These are phyloP conservation scores for Norana najaformis DNA, from an alignment of 2,888 invertebrate species.

Conservation along the genomic window DNA sequence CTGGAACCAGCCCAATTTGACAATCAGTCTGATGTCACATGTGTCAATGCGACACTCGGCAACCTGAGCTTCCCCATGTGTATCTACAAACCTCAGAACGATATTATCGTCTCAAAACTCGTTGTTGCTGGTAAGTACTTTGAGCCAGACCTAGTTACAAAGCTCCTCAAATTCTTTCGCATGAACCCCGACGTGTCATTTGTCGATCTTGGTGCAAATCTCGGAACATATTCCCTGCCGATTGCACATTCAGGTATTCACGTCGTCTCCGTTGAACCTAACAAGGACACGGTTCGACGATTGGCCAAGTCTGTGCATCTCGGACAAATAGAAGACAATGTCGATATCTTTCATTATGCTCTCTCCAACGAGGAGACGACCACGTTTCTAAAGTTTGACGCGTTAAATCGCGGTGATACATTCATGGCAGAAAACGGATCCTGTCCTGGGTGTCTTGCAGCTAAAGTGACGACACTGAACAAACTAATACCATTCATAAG, in stretches of 20 bases:
- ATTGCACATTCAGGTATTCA: constrained; percentile 8
- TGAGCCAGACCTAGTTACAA: background rate
- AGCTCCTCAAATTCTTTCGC: background rate
- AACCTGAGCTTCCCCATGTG: background rate
- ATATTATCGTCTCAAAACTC: background rate
- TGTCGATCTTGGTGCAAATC: background rate
- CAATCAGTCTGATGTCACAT: background rate
- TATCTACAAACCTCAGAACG: background rate
- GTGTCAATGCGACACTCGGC: background rate
- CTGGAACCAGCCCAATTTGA: background rate
- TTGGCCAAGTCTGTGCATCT: constrained; percentile 10
- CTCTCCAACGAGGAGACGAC: background rate
- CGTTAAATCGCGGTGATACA: background rate
- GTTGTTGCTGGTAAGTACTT: background rate
- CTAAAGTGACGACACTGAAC: background rate
- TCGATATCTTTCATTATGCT: background rate
- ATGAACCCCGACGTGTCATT: background rate
- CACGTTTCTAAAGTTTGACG: background rate
- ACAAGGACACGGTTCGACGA: background rate
- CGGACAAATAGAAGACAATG: background rate
- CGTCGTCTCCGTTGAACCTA: background rate
- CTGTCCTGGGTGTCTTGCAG: background rate
- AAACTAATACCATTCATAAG: background rate
- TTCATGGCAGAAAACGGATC: background rate
- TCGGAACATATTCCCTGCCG: background rate